Percentiles rank a stretch among this genome's conserved stretches.
These are phyloP conservation scores for Nesidiocoris tenuis DNA, from an alignment of 2,888 invertebrate species.

Conservation along the genomic window DNA sequence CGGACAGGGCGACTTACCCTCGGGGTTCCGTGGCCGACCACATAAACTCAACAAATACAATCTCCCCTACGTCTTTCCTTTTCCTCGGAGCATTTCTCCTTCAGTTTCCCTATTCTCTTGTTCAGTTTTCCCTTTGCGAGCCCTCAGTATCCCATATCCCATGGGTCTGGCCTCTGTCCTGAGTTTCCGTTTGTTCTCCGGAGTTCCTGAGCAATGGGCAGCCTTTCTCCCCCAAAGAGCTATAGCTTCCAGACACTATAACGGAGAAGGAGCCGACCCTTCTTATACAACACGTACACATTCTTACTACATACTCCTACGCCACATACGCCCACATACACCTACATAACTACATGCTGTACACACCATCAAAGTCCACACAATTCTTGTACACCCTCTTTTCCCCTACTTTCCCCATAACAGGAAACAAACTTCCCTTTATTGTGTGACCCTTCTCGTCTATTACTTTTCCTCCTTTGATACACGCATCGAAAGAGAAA, in stretches of 20 bases:
- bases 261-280: neutral
- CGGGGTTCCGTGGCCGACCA: constrained; percentile 19
- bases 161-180: neutral
- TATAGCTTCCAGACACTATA: neutral
- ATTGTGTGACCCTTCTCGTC: neutral
- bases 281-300: neutral
- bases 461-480: neutral
- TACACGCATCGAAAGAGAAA: neutral
- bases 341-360: neutral
- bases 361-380: neutral
- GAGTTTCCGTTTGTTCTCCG: neutral
- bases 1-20: constrained; percentile 27
- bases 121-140: neutral
- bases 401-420: neutral
- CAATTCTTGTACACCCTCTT: neutral
- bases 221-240: neutral
- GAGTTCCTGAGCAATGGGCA: neutral
- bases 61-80: neutral
- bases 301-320: no score
- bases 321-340: neutral
- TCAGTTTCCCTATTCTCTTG: neutral
- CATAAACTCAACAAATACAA: constrained; percentile 34
- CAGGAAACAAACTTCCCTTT: neutral
- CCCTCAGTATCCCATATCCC: neutral
- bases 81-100: neutral